phyloP scores from a whole-genome alignment of 2,888 invertebrate genomes.

The Carterocephalus palaemon region DNA sequence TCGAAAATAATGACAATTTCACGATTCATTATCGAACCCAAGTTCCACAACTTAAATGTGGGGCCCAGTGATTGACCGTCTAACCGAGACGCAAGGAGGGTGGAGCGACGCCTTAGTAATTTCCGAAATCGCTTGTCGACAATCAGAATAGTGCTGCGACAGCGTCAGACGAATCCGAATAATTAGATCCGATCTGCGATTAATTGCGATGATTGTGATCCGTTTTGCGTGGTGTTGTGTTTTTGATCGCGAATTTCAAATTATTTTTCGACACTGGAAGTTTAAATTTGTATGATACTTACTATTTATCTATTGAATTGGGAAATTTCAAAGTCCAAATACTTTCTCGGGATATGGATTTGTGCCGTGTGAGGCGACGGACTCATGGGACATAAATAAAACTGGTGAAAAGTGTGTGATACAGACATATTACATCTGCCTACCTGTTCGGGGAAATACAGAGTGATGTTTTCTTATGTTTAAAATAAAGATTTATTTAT shows the following conservation, averaged over 20 bases:
- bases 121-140: slow-evolving; percentile 77
- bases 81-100: slow-evolving; percentile 55
- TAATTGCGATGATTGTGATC: slow-evolving; percentile 59
- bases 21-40: not conserved
- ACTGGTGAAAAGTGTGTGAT: too few species aligned
- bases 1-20: not conserved
- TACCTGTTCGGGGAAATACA: too few species aligned
- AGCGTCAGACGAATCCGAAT: slow-evolving; percentile 60
- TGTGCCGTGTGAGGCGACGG: too few species aligned
- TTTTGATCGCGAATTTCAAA: slow-evolving; percentile 7
- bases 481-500: too few species aligned
- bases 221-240: slow-evolving; percentile 28
- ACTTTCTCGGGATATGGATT: too few species aligned
- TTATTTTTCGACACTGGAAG: not conserved
- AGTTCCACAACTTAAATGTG: slow-evolving; percentile 38
- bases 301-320: slow-evolving; percentile 9
- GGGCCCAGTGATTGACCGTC: slow-evolving; percentile 54
- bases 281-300: too few species aligned
- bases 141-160: slow-evolving; percentile 69
- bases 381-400: too few species aligned
- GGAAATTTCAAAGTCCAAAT: too few species aligned
- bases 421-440: too few species aligned
- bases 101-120: slow-evolving; percentile 71
- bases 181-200: slow-evolving; percentile 72
- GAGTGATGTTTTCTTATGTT: too few species aligned